Evolutionary conservation across 1,140 invertebrate genomes (phyloP), one percentile per base, ranked within the genome.

Genomic region (Papilio dardanus): DNA sequence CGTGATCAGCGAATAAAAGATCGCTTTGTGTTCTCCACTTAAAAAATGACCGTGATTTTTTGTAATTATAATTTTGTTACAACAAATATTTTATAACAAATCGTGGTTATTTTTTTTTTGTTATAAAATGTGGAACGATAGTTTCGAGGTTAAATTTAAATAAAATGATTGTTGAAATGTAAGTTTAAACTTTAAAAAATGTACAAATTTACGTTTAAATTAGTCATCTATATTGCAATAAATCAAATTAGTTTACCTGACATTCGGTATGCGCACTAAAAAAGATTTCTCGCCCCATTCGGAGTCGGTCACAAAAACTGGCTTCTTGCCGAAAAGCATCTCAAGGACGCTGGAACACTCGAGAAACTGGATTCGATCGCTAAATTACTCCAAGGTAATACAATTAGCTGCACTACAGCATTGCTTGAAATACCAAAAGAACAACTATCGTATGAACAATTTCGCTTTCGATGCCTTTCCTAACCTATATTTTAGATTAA

Each of bases 11-110:
- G 54, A 74, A 77, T 69, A 19, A 73, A 73, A 35, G 42, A 73
- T 58, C 31, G 30, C 75, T 79, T 75, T 83, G 77, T 83, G 76
- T 78, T 76, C 74, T 30, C 71, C 33, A 54, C 37, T 67, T 46
- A 77, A 78, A 83, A 83, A 82, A 77, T 76, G 80, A 24, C 82
- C 80, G 75, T 79, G 79, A 80, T 77, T 82, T 79, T 83, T 83
- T 73, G 50, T 58, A 24, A 30, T 58, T 58, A 73, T 73, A 50
- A 73, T 58, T 73, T 54, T 54, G 46, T 73, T 58, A 19, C 12
- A 31, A 73, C 71, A 73, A 58, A 73, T 58, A 73, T 73, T 58
- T 73, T 21, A 71, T 71, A 71, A 71, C 50, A 42, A 42, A 46
- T 46, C 42, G 37, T 50, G 42, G 40, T n/a, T 46, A 50, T 71